These are phyloP conservation scores for Siniperca scherzeri DNA, from an alignment of 2,797 vertebrate species.

Conservation along the genomic window DNA sequence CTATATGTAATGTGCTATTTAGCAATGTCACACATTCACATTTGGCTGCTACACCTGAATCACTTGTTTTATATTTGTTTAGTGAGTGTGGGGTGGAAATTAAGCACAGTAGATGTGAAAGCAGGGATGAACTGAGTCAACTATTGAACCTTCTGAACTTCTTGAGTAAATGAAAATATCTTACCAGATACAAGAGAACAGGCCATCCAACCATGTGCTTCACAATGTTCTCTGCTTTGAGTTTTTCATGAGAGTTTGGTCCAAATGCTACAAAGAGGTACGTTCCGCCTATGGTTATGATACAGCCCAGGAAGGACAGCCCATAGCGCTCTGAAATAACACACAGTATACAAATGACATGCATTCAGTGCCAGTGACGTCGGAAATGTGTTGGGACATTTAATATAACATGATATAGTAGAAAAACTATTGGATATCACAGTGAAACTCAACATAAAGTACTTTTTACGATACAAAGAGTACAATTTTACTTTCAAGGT, in stretches of 20 bases:
- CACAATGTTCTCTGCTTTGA: constrained; percentile 92
- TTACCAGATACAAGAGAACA: constrained; percentile 95
- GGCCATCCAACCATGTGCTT: constrained; percentile 94
- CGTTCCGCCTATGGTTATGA: constrained; percentile 90
- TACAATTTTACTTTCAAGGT: neutral
- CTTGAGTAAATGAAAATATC: constrained; percentile 41
- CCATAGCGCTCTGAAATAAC: constrained; percentile 88
- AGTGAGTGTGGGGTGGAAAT: neutral
- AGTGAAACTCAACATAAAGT: neutral
- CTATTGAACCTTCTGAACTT: neutral
- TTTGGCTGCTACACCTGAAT: neutral
- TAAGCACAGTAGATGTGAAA: neutral
- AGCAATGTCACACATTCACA: neutral
- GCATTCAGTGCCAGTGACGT: neutral
- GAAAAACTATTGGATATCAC: neutral
- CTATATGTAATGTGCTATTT: neutral
- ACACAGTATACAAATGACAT: neutral
- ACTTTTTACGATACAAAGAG: neutral
- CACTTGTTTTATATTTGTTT: neutral
- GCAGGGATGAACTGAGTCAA: neutral
- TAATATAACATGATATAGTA: neutral
- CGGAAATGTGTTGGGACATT: neutral
- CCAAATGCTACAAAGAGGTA: constrained; percentile 96
- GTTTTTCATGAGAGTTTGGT: constrained; percentile 95
- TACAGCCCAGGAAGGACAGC: constrained; percentile 92